Percentiles rank a stretch among this genome's conserved stretches.
These are phyloP conservation scores for honey bee (Apis mellifera) DNA, from an alignment of 1,140 invertebrate species.

Conservation along the genomic window Amel_HAv3.1 CM009935.2:3032501-3033000, in stretches of 20 bases:
- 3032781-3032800: not conserved
- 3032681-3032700: not conserved
- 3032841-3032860: conserved; percentile 53
- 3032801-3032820: conserved; percentile 12
- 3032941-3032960: too few species aligned
- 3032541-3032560: conserved; percentile 62
- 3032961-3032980: too few species aligned
- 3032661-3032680: conserved; percentile 26
- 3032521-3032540: conserved; percentile 46
- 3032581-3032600: conserved; percentile 67
- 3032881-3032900: conserved; percentile 62
- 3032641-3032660: conserved; percentile 38
- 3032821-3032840: conserved; percentile 39
- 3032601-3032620: conserved; percentile 74
- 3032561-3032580: conserved; percentile 56
- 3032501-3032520: conserved; percentile 60
- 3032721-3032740: not conserved
- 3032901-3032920: conserved; percentile 13
- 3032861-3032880: too few species aligned
- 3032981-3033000: too few species aligned
- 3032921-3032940: too few species aligned
- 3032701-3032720: not conserved
- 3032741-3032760: too few species aligned
- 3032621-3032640: conserved; percentile 67
- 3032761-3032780: not conserved